A percentile compares a stretch with the other conserved stretches of the same genome.
These are phyloP conservation scores for Lycorma delicatula DNA, from an alignment of 1,140 invertebrate species.

Conservation along the genomic window DNA sequence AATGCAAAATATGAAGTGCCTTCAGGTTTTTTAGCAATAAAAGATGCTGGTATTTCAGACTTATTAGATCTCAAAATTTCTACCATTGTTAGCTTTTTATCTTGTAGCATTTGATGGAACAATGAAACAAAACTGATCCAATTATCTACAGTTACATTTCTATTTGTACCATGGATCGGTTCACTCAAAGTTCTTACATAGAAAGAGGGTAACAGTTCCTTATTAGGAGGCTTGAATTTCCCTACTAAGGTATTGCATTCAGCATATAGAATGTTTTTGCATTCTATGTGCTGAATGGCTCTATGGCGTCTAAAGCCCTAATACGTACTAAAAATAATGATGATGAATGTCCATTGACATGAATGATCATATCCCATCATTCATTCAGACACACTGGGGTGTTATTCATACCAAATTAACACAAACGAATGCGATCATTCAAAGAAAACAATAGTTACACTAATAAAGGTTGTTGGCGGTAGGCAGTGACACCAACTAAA, in stretches of 20 bases:
- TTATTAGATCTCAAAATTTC: conserved; percentile 22
- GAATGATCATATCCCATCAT: too few relatives aligned
- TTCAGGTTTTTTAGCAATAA: conserved; percentile 14
- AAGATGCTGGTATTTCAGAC: conserved; percentile 17
- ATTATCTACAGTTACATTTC: conserved; percentile 38
- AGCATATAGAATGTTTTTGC: conserved; percentile 25
- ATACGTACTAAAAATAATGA: too few relatives aligned
- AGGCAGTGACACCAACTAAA: neutral
- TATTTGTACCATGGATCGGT: conserved; percentile 23
- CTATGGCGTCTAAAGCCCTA: too few relatives aligned
- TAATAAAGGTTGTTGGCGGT: neutral
- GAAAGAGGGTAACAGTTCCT: conserved; percentile 2
- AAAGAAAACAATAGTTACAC: neutral
- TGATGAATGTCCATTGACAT: too few relatives aligned
- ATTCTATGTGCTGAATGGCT: too few relatives aligned
- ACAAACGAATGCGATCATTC: neutral
- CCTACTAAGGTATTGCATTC: conserved; percentile 26
- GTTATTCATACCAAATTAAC: neutral
- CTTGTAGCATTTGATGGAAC: conserved; percentile 27
- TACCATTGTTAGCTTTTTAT: conserved; percentile 20
- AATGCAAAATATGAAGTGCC: conserved; percentile 28
- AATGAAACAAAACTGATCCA: conserved; percentile 37
- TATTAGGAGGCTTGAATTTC: conserved; percentile 14
- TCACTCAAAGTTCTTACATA: conserved; percentile 17
- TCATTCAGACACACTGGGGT: conserved; percentile 10